Evolutionary conservation across 2,888 invertebrate species (phyloP).

Genomic region (Adelphocoris suturalis): DNA sequence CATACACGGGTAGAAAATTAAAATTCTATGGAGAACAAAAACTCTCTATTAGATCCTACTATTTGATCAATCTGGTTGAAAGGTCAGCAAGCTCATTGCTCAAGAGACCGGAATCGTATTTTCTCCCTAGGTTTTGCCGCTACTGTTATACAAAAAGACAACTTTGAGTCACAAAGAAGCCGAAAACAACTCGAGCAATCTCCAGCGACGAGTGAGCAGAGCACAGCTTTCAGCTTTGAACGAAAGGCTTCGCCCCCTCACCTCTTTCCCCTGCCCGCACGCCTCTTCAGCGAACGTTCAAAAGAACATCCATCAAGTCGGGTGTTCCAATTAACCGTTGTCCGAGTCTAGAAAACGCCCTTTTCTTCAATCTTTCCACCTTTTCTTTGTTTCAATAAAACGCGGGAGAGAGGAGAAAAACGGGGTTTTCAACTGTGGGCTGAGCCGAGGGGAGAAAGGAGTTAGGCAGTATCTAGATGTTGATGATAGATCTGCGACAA

Average conservation of each 20-base stretch:
- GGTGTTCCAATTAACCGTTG: conserved; percentile 42
- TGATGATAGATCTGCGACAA: neutral
- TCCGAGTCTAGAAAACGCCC: conserved; percentile 29
- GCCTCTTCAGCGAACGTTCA: conserved; percentile 32
- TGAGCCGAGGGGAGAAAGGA: neutral
- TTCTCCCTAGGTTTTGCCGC: too few species aligned
- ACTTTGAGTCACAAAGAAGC: conserved; percentile 14
- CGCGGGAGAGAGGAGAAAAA: neutral
- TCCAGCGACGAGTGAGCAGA: neutral
- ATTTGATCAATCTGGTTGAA: too few species aligned
- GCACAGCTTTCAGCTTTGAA: conserved; percentile 18
- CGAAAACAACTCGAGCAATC: neutral
- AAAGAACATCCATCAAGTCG: conserved; percentile 39
- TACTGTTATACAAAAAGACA: neutral
- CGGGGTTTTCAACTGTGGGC: neutral
- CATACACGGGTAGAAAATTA: too few species aligned
- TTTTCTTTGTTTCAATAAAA: conserved; percentile 42
- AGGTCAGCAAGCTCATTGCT: too few species aligned
- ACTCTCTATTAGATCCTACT: too few species aligned
- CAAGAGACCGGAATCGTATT: too few species aligned
- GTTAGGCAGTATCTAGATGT: neutral
- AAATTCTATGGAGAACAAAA: too few species aligned
- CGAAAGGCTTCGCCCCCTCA: neutral
- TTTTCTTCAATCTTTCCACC: conserved; percentile 35
- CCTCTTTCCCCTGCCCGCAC: neutral